Evolutionary conservation across 2,797 vertebrate species (phyloP).

Genomic region (Steatocranus sp.): DNA sequence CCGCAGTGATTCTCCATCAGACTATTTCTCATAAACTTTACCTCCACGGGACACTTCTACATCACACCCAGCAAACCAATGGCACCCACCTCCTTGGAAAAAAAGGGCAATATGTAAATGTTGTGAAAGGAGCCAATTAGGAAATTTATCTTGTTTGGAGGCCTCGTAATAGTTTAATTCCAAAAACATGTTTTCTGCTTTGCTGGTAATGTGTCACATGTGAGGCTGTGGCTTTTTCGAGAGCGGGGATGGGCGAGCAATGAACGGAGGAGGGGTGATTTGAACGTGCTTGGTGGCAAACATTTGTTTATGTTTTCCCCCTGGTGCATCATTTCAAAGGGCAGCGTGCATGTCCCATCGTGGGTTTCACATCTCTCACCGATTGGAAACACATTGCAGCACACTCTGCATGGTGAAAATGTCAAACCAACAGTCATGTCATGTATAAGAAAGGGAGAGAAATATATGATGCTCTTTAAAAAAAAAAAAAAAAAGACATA

Average conservation of each 20-base stretch:
- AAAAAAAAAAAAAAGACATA: constrained; percentile 31
- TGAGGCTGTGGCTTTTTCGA: constrained; percentile 65
- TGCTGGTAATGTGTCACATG: constrained; percentile 70
- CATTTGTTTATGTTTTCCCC: constrained; percentile 78
- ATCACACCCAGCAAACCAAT: constrained; percentile 32
- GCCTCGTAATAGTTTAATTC: constrained; percentile 74
- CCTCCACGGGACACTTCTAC: constrained; percentile 23
- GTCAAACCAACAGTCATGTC: constrained; percentile 54
- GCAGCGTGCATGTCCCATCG: constrained; percentile 54
- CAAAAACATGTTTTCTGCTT: constrained; percentile 74
- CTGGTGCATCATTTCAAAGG: constrained; percentile 75
- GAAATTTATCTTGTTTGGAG: constrained; percentile 74
- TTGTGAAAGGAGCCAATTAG: constrained; percentile 77
- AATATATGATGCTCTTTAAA: constrained; percentile 15
- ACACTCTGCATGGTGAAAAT: constrained; percentile 31
- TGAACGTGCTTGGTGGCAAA: constrained; percentile 79
- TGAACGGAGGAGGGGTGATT: constrained; percentile 7
- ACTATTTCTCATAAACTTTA: constrained; percentile 29
- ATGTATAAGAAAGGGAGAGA: constrained; percentile 17
- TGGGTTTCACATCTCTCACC: constrained; percentile 49
- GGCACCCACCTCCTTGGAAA: neutral
- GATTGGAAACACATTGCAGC: constrained; percentile 77
- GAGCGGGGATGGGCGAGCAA: constrained; percentile 14
- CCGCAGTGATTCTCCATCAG: constrained; percentile 1
- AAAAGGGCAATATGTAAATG: constrained; percentile 69